Percentiles rank a stretch among this genome's conserved stretches.
Conservation (phyloP, 2,113 vertebrate species). For the Pollachius pollachius region DNA sequence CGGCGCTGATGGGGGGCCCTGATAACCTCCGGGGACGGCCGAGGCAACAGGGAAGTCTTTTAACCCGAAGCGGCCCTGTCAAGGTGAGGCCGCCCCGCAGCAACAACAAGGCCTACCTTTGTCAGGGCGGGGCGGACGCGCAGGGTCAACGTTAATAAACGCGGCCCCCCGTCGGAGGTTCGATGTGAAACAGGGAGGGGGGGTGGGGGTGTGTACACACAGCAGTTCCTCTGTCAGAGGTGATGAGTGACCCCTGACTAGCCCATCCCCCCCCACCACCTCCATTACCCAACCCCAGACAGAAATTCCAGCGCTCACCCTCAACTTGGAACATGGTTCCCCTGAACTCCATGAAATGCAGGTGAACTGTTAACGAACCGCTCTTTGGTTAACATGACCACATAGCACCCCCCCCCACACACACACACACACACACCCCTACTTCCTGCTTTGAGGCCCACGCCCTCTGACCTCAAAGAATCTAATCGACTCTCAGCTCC, state of each 20-base stretch:
- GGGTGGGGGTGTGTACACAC: not conserved
- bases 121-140: conserved; percentile 13
- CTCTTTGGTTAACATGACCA: too few species aligned
- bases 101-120: conserved; percentile 52
- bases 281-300: too few species aligned
- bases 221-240: conserved; percentile 33
- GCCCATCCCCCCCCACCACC: not conserved
- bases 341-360: too few species aligned
- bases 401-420: too few species aligned
- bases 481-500: not conserved
- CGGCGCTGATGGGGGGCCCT: too few species aligned
- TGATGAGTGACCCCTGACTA: conserved; percentile 22
- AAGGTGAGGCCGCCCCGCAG: not conserved
- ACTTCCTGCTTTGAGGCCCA: too few species aligned
- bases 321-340: too few species aligned
- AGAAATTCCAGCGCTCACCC: too few species aligned
- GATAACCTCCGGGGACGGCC: conserved; percentile 38
- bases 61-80: not conserved
- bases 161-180: conserved; percentile 8
- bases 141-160: conserved; percentile 29
- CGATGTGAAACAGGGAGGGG: conserved; percentile 20
- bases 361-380: too few species aligned
- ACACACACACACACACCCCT: not conserved
- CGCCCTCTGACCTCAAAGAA: too few species aligned
- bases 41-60: not conserved